phyloP scores from a whole-genome alignment of 2,797 vertebrate species.

The Lithobates pipiens region DNA sequence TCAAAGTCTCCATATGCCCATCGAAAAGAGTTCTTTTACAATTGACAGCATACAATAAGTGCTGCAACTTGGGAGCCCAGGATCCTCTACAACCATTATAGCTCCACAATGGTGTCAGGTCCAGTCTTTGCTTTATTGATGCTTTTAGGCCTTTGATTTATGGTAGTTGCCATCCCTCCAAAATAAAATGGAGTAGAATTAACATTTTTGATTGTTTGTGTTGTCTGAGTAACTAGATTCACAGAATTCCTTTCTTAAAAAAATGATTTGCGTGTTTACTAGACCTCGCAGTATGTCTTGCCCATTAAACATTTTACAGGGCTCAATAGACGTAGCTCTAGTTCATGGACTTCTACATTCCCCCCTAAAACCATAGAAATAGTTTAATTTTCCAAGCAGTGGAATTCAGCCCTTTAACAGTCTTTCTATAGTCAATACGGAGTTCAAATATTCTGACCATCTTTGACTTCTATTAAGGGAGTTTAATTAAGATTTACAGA shows the following conservation, averaged over 20 bases:
- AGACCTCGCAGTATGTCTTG: not conserved
- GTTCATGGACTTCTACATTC: not conserved
- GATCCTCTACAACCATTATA: not conserved
- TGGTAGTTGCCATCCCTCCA: not conserved
- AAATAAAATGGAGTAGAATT: not conserved
- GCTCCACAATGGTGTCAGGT: no score
- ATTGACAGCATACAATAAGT: no score
- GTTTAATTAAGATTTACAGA: slow-evolving; percentile 32
- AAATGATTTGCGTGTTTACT: not conserved
- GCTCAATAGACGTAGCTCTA: not conserved
- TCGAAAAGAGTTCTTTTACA: no score
- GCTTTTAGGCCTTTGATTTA: no score
- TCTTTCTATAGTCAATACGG: not conserved
- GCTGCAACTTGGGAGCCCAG: not conserved
- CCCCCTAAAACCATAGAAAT: not conserved
- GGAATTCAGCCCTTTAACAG: not conserved
- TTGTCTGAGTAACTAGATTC: no score
- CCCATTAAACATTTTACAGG: not conserved
- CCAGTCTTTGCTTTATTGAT: no score
- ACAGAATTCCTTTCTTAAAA: no score
- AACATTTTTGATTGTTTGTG: no score
- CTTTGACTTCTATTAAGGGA: not conserved
- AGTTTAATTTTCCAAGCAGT: not conserved
- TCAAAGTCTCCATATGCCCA: no score
- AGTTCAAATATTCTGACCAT: not conserved